Base-by-base conservation (phyloP, 2,888 invertebrate species). In the Lampropteryx suffumata region DNA sequence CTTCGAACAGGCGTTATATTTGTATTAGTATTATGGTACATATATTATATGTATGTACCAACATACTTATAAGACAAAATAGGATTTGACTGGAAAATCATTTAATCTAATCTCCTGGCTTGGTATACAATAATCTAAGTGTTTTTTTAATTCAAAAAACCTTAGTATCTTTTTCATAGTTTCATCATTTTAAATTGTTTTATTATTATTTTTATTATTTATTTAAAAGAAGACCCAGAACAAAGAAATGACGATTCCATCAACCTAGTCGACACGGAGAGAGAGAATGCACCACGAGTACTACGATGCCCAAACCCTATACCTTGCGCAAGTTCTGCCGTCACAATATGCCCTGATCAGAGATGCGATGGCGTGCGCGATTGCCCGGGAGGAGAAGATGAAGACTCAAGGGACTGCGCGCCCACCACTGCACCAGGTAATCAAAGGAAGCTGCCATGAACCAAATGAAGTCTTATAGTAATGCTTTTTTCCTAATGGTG, bases 311-410 rank as follows among this genome's bases (percentile, higher is more conserved):
- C 14, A 8, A 45, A 55, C 0, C 59, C 58, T 0, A 36, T 63
- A 0, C 50, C 61, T 1, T 71, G 71, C 37, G 37, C 52, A 0
- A 58, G 61, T 35, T 65, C 68, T 0, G 48, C 57, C 0, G 39
- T 54, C 1, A 58, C 51, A 0, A 61, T 66, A 12, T 74, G 74
- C 45, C 54, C 52, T 0, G 46, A 55, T 2, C 60, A 68, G 26
- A 36, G 28, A 9, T 76, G 76, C 30, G 57, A 76, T 21, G 62
- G 65, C 1, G 2, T 7, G 0, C 0, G 0, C 0, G 65, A 73
- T 30, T 77, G 75, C 41, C 70, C 72, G 0, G 52, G 55, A 0
- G 67, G 67, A 2, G 68, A 69, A 6, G 77, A 77, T 33, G 75
- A 76, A 45, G 21, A 36, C 1, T 39, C 69, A 63, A 46, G 11